Evolutionary conservation across 1,140 invertebrate species (phyloP).

Genomic region (Aradophagus sp.): DNA sequence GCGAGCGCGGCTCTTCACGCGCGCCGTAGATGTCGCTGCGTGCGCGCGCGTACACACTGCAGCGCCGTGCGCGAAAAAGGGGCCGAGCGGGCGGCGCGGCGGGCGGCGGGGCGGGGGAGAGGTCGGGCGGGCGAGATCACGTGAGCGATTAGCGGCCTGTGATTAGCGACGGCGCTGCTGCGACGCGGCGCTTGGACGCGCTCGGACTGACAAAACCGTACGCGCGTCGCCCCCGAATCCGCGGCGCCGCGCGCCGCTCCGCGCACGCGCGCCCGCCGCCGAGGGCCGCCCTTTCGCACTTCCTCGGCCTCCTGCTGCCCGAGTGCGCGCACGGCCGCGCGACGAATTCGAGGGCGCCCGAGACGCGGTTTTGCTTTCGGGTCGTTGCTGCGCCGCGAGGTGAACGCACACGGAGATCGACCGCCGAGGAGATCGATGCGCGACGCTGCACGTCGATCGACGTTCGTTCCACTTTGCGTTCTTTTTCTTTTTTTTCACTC

Average conservation of each 20-base stretch:
- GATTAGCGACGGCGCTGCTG: conserved; percentile 40
- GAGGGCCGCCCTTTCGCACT: conserved; percentile 26
- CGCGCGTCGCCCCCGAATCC: conserved; percentile 19
- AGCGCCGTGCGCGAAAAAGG: conserved; percentile 12
- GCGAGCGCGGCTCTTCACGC: conserved; percentile 31
- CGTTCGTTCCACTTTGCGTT: no score
- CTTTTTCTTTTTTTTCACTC: no score
- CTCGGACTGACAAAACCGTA: conserved; percentile 31
- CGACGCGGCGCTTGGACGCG: conserved; percentile 49
- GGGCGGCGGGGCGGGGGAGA: conserved; percentile 12
- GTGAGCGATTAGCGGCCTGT: conserved; percentile 23
- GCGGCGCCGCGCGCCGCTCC: conserved; percentile 16
- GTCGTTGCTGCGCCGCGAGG: no score
- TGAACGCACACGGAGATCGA: no score
- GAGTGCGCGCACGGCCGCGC: conserved; percentile 18
- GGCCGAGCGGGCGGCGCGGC: conserved; percentile 6
- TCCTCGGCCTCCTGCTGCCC: conserved; percentile 27
- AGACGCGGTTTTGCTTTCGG: no score
- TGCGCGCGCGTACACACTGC: no score
- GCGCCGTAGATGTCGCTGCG: conserved; percentile 49
- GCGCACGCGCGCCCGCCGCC: conserved; percentile 12
- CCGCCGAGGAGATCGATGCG: no score
- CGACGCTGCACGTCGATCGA: no score
- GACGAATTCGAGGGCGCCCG: conserved; percentile 42
- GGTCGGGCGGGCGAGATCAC: conserved; percentile 23